Evolutionary conservation across 2,888 invertebrate species (phyloP).

Genomic region (Aleiodes testaceus): DNA sequence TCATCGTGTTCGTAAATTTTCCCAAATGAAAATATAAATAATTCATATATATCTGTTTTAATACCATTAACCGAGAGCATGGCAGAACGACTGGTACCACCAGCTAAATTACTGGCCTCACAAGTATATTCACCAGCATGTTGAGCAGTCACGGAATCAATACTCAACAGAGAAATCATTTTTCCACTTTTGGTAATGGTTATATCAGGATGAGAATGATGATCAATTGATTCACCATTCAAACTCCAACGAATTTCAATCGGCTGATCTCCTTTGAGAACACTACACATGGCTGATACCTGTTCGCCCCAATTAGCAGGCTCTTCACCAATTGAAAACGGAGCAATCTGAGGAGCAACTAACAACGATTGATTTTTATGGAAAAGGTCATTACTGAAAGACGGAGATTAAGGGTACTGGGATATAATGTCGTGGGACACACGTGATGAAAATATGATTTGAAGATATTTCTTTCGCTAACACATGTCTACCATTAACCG

Average conservation of each 20-base stretch:
- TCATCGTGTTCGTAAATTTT: conserved; percentile 18
- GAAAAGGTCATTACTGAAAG: neutral
- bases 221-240: conserved; percentile 60
- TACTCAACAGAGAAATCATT: conserved; percentile 70
- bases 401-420: neutral
- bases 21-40: neutral
- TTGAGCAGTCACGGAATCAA: conserved; percentile 72
- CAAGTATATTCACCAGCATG: conserved; percentile 75
- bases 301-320: conserved; percentile 86
- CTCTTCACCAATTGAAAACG: conserved; percentile 80
- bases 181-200: conserved; percentile 65
- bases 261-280: conserved; percentile 87
- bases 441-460: conserved; percentile 15
- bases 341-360: conserved; percentile 82
- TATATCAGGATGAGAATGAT: conserved; percentile 62
- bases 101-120: conserved; percentile 73
- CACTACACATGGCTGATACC: conserved; percentile 82
- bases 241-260: conserved; percentile 82
- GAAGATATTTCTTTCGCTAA: conserved; percentile 2
- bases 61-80: conserved; percentile 74
- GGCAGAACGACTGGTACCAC: conserved; percentile 72
- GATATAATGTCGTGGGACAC: conserved; percentile 16
- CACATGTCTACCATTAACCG: conserved; percentile 74
- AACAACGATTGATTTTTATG: conserved; percentile 45
- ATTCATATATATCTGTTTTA: neutral